Evolutionary conservation across 2,888 invertebrate genomes (phyloP).

Genomic region (Amphipoea lucens): DNA sequence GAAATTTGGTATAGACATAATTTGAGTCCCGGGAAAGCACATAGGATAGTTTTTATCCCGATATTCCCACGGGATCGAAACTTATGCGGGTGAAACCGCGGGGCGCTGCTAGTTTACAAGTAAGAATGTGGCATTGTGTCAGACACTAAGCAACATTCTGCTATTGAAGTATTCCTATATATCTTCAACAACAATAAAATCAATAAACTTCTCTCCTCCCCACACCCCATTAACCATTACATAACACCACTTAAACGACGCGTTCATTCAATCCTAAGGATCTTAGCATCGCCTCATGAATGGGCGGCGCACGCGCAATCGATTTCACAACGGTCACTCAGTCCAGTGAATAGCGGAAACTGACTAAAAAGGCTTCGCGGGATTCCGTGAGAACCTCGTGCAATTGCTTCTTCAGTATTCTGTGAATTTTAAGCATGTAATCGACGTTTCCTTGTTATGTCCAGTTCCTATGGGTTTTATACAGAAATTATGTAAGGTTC

Average conservation of each 20-base stretch:
- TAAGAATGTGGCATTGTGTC: slow-evolving; percentile 13
- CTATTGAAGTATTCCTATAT: slow-evolving; percentile 11
- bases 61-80: too few relatives aligned
- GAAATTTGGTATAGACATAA: too few relatives aligned
- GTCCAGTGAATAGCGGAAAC: slow-evolving; percentile 72
- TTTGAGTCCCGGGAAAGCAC: too few relatives aligned
- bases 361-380: slow-evolving; percentile 78
- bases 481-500: slow-evolving; percentile 55
- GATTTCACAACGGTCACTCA: slow-evolving; percentile 78
- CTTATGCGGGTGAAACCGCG: too few relatives aligned
- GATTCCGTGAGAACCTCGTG: slow-evolving; percentile 67
- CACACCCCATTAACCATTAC: slow-evolving; percentile 29
- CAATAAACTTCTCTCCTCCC: slow-evolving; percentile 10
- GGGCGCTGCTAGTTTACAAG: not conserved
- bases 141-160: not conserved
- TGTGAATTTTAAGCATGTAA: slow-evolving; percentile 72
- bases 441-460: slow-evolving; percentile 81
- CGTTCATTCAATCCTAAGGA: slow-evolving; percentile 70
- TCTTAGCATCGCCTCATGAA: slow-evolving; percentile 76
- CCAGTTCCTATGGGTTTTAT: slow-evolving; percentile 59
- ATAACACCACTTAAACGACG: slow-evolving; percentile 57
- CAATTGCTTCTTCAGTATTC: slow-evolving; percentile 63
- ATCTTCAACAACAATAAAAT: slow-evolving; percentile 33
- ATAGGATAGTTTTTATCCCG: too few relatives aligned
- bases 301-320: slow-evolving; percentile 76